Percentiles rank a stretch among this genome's conserved stretches.
Evolutionary conservation across 2,888 invertebrate species (phyloP).

Genomic region (Rapana venosa): DNA sequence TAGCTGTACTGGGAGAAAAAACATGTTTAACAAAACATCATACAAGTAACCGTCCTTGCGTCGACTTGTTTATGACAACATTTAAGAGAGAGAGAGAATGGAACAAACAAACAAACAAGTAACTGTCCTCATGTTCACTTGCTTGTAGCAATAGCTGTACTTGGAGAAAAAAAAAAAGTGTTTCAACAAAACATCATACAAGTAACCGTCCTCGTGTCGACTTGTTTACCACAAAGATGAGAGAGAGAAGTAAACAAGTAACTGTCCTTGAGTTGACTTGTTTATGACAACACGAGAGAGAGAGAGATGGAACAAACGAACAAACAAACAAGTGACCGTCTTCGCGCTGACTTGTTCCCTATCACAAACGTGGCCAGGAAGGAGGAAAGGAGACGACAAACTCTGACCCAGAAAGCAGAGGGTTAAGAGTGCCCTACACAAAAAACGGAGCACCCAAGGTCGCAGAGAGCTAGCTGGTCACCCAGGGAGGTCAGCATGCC

Average conservation of each 20-base stretch:
- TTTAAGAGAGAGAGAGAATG: too few relatives aligned
- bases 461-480: too few relatives aligned
- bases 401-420: too few relatives aligned
- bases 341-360: not conserved
- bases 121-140: conserved; percentile 30
- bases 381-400: too few relatives aligned
- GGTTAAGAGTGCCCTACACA: too few relatives aligned
- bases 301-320: not conserved
- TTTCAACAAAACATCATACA: too few relatives aligned
- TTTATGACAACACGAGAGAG: not conserved
- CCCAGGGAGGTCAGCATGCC: too few relatives aligned
- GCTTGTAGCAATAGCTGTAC: not conserved
- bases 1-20: not conserved
- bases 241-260: not conserved
- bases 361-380: too few relatives aligned
- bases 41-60: conserved; percentile 21
- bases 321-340: not conserved
- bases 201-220: too few relatives aligned
- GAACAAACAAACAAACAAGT: not conserved
- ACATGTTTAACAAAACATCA: not conserved
- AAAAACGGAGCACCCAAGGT: too few relatives aligned
- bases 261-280: conserved; percentile 1
- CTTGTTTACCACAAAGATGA: not conserved
- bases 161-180: not conserved
- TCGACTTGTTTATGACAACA: not conserved